Percentiles rank a stretch among this genome's conserved stretches.
These are phyloP conservation scores for Enteromius fasciolatus DNA, from an alignment of 2,797 vertebrate genomes.

Conservation along the genomic window DNA sequence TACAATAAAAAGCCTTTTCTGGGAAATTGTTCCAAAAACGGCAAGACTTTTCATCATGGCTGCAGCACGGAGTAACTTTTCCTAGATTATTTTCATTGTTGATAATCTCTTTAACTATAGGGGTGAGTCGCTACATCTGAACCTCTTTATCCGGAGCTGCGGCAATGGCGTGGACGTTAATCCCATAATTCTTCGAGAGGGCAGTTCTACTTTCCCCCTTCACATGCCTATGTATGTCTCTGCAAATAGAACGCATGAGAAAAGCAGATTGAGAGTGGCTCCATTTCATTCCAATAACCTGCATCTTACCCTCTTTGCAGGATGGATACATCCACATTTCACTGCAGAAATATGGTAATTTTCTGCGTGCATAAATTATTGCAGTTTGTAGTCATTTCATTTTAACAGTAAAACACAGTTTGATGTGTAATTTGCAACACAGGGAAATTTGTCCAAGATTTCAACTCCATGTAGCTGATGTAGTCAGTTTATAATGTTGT, in stretches of 20 bases:
- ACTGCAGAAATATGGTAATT: neutral
- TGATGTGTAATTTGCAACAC: neutral
- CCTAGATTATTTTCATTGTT: conserved; percentile 79
- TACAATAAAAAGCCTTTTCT: conserved; percentile 85
- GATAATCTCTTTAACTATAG: conserved; percentile 84
- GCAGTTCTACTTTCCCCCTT: conserved; percentile 58
- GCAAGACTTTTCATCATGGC: conserved; percentile 70
- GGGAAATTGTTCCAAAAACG: conserved; percentile 79
- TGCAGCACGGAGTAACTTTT: conserved; percentile 76
- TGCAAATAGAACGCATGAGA: conserved; percentile 22
- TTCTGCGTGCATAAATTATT: neutral
- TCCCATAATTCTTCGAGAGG: conserved; percentile 71
- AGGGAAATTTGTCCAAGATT: neutral
- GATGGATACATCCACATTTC: neutral
- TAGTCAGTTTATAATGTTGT: neutral
- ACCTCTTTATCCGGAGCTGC: conserved; percentile 67
- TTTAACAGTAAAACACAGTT: neutral
- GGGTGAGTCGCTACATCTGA: conserved; percentile 73
- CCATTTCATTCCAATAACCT: conserved; percentile 72
- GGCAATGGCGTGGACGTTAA: conserved; percentile 71
- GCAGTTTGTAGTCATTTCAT: neutral
- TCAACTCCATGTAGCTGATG: neutral
- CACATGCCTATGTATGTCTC: conserved; percentile 47
- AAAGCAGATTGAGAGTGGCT: conserved; percentile 66
- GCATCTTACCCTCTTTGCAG: conserved; percentile 37